Evolutionary conservation across 2,113 vertebrate genomes (phyloP).

Genomic region (Brachionichthys hirsutus): DNA sequence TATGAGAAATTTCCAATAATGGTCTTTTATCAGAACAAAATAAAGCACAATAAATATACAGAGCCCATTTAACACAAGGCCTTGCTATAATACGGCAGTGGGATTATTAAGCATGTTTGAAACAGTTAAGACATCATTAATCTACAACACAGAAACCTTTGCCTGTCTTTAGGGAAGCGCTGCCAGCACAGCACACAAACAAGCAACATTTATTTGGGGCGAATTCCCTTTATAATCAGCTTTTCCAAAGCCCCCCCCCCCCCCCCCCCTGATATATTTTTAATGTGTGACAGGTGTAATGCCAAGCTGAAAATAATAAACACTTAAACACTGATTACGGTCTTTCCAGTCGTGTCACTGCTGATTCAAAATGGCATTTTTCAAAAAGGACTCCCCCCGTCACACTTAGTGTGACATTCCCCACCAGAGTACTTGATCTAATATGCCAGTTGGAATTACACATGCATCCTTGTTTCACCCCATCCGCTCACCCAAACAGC

Average conservation of each 20-base stretch:
- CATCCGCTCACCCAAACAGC: conserved; percentile 59
- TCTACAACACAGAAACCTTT: conserved; percentile 21
- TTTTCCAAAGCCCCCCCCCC: conserved; percentile 21
- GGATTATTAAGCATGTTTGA: conserved; percentile 59
- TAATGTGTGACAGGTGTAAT: conserved; percentile 31
- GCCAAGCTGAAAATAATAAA: conserved; percentile 55
- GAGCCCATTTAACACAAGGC: conserved; percentile 54
- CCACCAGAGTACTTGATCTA: conserved; percentile 62
- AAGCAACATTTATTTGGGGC: conserved; percentile 37
- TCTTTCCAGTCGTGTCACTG: conserved; percentile 61
- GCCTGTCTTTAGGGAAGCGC: conserved; percentile 37
- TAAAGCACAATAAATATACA: conserved; percentile 64
- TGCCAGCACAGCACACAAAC: conserved; percentile 20
- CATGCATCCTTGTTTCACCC: conserved; percentile 63
- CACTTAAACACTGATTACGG: conserved; percentile 64
- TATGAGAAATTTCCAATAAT: conserved; percentile 43
- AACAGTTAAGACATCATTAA: conserved; percentile 26
- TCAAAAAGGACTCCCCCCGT: conserved; percentile 67
- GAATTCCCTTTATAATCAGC: conserved; percentile 35
- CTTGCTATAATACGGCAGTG: conserved; percentile 15
- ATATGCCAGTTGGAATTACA: conserved; percentile 70
- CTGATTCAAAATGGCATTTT: conserved; percentile 65
- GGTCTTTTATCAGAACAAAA: conserved; percentile 67
- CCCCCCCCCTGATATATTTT: conserved; percentile 40
- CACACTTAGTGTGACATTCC: conserved; percentile 49